Evolutionary conservation across 1,140 invertebrate species (phyloP).

Genomic region (Musca vetustissima): DNA sequence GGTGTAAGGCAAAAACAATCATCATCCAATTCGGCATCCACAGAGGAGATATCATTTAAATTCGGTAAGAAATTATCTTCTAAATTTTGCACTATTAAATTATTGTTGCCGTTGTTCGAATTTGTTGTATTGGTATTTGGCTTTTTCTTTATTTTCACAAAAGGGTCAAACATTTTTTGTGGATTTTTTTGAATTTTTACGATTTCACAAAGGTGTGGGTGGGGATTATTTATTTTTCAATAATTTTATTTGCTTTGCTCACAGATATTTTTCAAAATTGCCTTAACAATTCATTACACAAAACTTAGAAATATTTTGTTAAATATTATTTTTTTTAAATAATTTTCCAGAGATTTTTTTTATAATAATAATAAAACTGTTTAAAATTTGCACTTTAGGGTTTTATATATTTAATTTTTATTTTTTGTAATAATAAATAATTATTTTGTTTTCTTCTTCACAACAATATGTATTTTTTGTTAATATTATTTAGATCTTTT

Average conservation of each 20-base stretch:
- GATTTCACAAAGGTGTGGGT: not conserved
- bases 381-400: too few relatives aligned
- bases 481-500: too few relatives aligned
- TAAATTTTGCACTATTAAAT: too few relatives aligned
- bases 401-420: too few relatives aligned
- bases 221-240: not conserved
- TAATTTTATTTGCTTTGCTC: not conserved
- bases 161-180: conserved; percentile 54
- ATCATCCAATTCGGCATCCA: not conserved
- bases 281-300: too few relatives aligned
- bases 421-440: too few relatives aligned
- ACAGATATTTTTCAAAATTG: not conserved
- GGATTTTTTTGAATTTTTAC: not conserved
- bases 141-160: conserved; percentile 56
- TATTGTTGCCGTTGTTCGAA: conserved; percentile 19
- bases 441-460: not conserved
- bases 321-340: too few relatives aligned
- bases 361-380: too few relatives aligned
- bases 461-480: not conserved
- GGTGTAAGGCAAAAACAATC: conserved; percentile 24
- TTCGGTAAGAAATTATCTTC: not conserved
- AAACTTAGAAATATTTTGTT: too few relatives aligned
- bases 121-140: conserved; percentile 46
- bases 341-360: too few relatives aligned
- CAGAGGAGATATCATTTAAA: conserved; percentile 10